Base-by-base conservation (phyloP, 2,113 vertebrate species). In the Natator depressus region DNA sequence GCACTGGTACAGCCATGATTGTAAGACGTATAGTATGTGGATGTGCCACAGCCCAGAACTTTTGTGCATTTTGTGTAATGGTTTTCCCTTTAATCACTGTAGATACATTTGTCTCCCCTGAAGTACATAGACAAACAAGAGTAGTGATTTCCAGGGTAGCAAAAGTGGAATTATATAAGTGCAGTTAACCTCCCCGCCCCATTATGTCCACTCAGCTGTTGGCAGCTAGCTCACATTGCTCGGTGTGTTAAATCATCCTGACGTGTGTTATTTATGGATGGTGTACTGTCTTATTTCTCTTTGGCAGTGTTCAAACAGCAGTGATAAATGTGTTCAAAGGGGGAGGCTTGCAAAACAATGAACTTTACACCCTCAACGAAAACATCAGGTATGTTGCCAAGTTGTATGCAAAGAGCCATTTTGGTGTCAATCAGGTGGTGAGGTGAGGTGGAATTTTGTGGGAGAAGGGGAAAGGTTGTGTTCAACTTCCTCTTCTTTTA, bases 241-340 rank as follows among this genome's bases (percentile, higher is more conserved):
- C 13, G 65, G 50, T 90, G 75, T 79, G 38, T n/a, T 88, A 87
- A 85, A 80, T 97, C 81, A 84, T 8, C 13, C 87, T 12, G 50
- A 47, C 42, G 42, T 55, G 35, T 79, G 24, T 84, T 91, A 51
- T 31, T 97, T 81, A 82, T 88, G 35, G 76, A 5, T 90, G n/a
- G 82, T 89, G 47, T 91, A 53, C 82, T 89, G 31, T 96, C 88
- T 96, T 5, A 1, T 75, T 97, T 98, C 81, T 96, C 2, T 96
- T 96, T 97, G 90, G 59, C 98, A 99, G 99, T 0, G 99, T 99
- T 91, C 99, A 99, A 94, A 99, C 98, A 59, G 99, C 99, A 24
- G 99, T 99, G 95, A 99, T 99, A 97, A 99, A 99, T 47, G 99
- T 99, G 80, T 99, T 99, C 97, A 98, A 99, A 98, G 99, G 99